Evolutionary conservation across 2,888 invertebrate genomes (phyloP), one percentile per base, ranked within the genome.

Genomic region (Xestoiulus laeticollis): DNA sequence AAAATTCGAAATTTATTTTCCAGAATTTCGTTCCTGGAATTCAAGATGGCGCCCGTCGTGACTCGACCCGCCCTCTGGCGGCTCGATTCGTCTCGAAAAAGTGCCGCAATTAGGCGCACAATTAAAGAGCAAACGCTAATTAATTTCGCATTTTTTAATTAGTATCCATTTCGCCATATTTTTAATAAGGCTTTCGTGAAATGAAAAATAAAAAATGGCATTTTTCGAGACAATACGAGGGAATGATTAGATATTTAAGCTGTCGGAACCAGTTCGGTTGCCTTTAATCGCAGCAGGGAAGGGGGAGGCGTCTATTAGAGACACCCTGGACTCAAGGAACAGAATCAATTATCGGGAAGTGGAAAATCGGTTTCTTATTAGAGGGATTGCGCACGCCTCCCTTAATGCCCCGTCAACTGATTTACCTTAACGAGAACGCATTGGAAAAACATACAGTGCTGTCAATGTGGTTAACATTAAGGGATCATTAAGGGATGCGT

Each of bases 151-250:
- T 26, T 68, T 68, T 68, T 68, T 68, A 68, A 68, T 68, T 68
- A 68, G 59, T 68, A 26, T 68, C 59, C 22, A 68, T 68, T 68
- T 68, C 59, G 59, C 59, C 59, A 68, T 68, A 68, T 68, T 68
- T 68, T 68, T 26, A 68, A 59, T 59, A n/a, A 68, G 59, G 22
- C 5, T 68, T 26, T 22, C 4, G 1, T 26, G 0, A 68, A 68
- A 68, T 6, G 22, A 59, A 22, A 26, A 53, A 53, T 16, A 38
- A 38, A 38, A 38, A 38, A 38, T 38, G 38, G 19, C n/a, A 5
- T 68, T 68, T 68, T 68, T 22, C 22, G 22, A 68, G 59, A 68
- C 59, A 68, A 22, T 68, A 12, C 22, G n/a, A n/a, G 19, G 6
- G 53, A 48, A 48, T 48, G 38, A 38, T 38, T 38, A 38, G 38